A percentile compares a stretch with the other conserved stretches of the same genome.
These are phyloP conservation scores for Coptodon bakossiorum DNA, from an alignment of 2,113 vertebrate species.

Conservation along the genomic window DNA sequence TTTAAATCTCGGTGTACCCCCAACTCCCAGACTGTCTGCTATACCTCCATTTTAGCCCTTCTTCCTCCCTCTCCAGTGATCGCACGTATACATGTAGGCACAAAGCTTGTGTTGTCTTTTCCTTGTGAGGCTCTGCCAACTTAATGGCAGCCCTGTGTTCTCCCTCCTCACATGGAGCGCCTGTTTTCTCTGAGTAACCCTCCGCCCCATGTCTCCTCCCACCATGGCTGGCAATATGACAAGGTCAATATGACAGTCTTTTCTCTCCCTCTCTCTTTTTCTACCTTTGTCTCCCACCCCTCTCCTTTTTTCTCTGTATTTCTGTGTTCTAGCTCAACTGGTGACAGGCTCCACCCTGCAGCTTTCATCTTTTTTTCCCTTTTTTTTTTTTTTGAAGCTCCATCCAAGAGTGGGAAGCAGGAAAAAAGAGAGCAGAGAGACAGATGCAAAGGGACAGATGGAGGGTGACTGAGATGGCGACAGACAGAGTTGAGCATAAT, in stretches of 20 bases:
- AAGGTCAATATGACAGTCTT: constrained; percentile 63
- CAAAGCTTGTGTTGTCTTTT: constrained; percentile 51
- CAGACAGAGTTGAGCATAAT: constrained; percentile 36
- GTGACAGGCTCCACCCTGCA: constrained; percentile 56
- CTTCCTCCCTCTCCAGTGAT: constrained; percentile 4
- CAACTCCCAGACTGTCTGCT: background rate
- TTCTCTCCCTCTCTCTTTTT: constrained; percentile 8
- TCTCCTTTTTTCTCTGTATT: background rate
- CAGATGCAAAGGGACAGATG: constrained; percentile 57
- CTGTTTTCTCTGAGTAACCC: constrained; percentile 48
- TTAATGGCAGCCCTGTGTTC: constrained; percentile 35
- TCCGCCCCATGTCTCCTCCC: constrained; percentile 5
- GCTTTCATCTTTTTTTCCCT: constrained; percentile 51
- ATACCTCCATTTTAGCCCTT: constrained; percentile 27
- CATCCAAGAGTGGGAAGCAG: constrained; percentile 33
- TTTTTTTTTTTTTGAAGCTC: constrained; percentile 12
- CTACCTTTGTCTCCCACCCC: constrained; percentile 20
- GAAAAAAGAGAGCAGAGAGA: constrained; percentile 22
- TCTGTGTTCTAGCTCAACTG: constrained; percentile 29
- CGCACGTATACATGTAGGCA: constrained; percentile 20
- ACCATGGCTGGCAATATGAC: constrained; percentile 55
- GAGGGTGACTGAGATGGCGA: constrained; percentile 45
- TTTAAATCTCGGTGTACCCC: constrained; percentile 35
- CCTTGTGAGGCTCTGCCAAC: constrained; percentile 37
- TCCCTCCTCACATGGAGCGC: constrained; percentile 40